A percentile compares a stretch with the other conserved stretches of the same genome.
phyloP scores from a whole-genome alignment of 2,888 invertebrate genomes.

The Agriotes lineatus region DNA sequence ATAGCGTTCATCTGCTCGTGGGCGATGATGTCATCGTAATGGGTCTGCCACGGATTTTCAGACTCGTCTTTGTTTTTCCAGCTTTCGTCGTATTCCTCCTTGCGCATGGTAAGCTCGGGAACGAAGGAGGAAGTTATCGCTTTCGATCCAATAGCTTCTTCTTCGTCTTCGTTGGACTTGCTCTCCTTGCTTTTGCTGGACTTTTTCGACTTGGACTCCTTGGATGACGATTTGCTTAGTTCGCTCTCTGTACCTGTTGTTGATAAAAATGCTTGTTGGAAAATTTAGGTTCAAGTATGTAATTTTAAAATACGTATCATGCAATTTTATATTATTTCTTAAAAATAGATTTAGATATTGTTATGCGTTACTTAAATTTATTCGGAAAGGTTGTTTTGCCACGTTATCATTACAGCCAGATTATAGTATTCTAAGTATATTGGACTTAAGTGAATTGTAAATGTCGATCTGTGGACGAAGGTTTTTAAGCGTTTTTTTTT shows the following conservation, averaged over 20 bases:
- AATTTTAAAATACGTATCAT: no score
- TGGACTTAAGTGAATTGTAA: no score
- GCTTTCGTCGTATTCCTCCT: constrained; percentile 83
- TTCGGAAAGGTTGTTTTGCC: no score
- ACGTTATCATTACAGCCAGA: no score
- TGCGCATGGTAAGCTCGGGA: constrained; percentile 77
- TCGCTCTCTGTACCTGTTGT: constrained; percentile 84
- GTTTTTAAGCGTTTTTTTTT: no score
- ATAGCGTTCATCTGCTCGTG: constrained; percentile 86
- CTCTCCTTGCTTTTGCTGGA: constrained; percentile 71
- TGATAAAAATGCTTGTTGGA: no score
- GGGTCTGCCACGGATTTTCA: constrained; percentile 79
- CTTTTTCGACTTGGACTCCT: constrained; percentile 84
- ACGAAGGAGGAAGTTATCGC: constrained; percentile 80
- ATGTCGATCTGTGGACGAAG: no score
- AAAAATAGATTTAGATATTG: no score
- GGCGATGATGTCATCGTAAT: constrained; percentile 86
- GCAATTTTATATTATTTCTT: no score
- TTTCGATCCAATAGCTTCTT: constrained; percentile 76
- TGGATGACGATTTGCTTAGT: constrained; percentile 83
- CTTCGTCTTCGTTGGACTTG: constrained; percentile 69
- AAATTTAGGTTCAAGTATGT: no score
- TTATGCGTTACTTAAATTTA: no score
- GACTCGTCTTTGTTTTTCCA: constrained; percentile 88
- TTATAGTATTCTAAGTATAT: no score